A percentile compares a stretch with the other conserved stretches of the same genome.
Conservation (phyloP, 2,888 invertebrate genomes). For the Mactromeris polynyma region DNA sequence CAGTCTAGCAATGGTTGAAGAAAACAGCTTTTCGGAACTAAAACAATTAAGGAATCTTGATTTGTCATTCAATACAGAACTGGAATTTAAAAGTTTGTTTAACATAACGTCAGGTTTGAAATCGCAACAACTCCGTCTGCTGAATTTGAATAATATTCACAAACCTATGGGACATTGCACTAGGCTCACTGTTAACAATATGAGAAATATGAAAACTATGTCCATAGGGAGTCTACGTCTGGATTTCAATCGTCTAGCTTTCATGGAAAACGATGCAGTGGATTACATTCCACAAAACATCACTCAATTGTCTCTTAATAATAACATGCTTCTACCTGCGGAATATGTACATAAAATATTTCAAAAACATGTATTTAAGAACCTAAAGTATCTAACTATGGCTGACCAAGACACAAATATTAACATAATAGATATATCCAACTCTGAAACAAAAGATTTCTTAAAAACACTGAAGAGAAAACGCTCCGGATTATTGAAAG, state of each 20-base stretch:
- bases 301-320: neutral
- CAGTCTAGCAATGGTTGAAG: conserved; percentile 22
- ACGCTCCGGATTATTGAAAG: neutral
- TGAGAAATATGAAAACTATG: conserved; percentile 6
- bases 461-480: neutral
- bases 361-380: neutral
- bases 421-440: neutral
- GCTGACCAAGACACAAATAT: conserved; percentile 17
- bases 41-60: conserved; percentile 24
- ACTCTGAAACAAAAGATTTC: neutral
- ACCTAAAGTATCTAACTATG: conserved; percentile 10
- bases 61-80: conserved; percentile 36
- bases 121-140: neutral
- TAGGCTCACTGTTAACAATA: neutral
- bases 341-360: conserved; percentile 11
- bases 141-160: conserved; percentile 34
- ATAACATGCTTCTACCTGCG: conserved; percentile 28
- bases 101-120: conserved; percentile 40
- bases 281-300: conserved; percentile 28
- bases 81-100: conserved; percentile 30
- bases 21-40: conserved; percentile 42
- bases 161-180: conserved; percentile 25
- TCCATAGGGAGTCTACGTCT: neutral
- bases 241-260: conserved; percentile 27
- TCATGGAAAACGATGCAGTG: neutral